phyloP scores from a whole-genome alignment of 2,797 vertebrate species.

The Petrocephalus schoutedeni region DNA sequence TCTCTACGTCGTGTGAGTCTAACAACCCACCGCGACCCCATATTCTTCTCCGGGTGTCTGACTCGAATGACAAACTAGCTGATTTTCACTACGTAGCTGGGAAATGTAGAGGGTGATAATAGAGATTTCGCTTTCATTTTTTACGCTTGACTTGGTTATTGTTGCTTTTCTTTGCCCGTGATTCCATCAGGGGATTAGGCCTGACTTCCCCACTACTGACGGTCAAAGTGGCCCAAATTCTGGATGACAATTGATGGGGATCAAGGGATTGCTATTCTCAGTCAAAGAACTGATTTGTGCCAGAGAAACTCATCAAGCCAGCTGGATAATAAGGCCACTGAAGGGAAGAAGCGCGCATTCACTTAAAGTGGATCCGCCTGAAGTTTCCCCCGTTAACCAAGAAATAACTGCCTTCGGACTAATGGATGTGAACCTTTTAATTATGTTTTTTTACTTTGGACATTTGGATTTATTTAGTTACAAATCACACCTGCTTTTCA shows the following conservation, averaged over 20 bases:
- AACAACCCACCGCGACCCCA: constrained; percentile 90
- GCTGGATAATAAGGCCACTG: constrained; percentile 68
- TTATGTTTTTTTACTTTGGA: constrained; percentile 46
- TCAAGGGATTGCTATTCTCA: constrained; percentile 89
- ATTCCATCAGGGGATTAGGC: constrained; percentile 98
- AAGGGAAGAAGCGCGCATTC: constrained; percentile 69
- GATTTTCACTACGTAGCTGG: constrained; percentile 97
- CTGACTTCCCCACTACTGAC: constrained; percentile 97
- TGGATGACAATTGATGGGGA: constrained; percentile 94
- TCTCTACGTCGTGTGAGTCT: constrained; percentile 97
- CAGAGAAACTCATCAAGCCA: constrained; percentile 78
- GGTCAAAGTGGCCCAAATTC: constrained; percentile 90
- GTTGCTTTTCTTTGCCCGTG: constrained; percentile 98
- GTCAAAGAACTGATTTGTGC: constrained; percentile 76
- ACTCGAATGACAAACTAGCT: constrained; percentile 97
- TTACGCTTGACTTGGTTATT: constrained; percentile 99
- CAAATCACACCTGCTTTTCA: background rate
- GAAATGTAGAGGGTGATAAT: constrained; percentile 97
- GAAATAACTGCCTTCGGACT: constrained; percentile 71
- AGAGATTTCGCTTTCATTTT: constrained; percentile 99
- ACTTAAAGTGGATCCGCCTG: constrained; percentile 68
- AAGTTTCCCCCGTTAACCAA: constrained; percentile 53
- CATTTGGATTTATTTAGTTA: background rate
- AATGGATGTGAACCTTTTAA: constrained; percentile 70
- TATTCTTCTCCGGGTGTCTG: constrained; percentile 91